Evolutionary conservation across 2,797 vertebrate genomes (phyloP).

Genomic region (Amniataba percoides): DNA sequence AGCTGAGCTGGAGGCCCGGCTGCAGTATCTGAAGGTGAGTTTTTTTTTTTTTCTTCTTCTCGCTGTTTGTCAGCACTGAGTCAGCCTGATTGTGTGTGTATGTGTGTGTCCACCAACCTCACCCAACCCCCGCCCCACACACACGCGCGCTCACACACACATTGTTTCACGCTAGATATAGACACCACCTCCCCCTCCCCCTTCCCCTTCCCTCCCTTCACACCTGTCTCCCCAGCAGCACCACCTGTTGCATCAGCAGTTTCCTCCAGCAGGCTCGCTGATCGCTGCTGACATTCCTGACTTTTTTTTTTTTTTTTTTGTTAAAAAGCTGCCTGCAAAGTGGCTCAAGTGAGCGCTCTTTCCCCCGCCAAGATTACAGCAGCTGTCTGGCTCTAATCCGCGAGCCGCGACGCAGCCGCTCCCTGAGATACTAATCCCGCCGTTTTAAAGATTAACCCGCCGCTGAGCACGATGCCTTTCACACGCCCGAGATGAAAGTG

Average conservation of each 20-base stretch:
- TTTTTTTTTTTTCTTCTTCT: not conserved
- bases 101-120: slow-evolving; percentile 12
- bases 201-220: slow-evolving; percentile 16
- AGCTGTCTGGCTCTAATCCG: slow-evolving; percentile 75
- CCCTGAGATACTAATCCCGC: slow-evolving; percentile 43
- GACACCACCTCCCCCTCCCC: slow-evolving; percentile 30
- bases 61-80: slow-evolving; percentile 21
- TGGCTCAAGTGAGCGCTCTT: slow-evolving; percentile 49
- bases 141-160: slow-evolving; percentile 29
- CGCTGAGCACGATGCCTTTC: not conserved
- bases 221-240: slow-evolving; percentile 69
- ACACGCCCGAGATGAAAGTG: not conserved
- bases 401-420: slow-evolving; percentile 32
- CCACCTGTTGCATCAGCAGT: slow-evolving; percentile 76
- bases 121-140: not conserved
- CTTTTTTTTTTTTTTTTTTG: slow-evolving; percentile 17
- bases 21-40: slow-evolving; percentile 95
- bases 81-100: slow-evolving; percentile 39
- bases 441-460: slow-evolving; percentile 59
- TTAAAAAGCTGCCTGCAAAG: slow-evolving; percentile 46
- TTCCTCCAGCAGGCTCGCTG: slow-evolving; percentile 32
- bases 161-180: slow-evolving; percentile 49
- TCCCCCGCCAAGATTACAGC: slow-evolving; percentile 63
- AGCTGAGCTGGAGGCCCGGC: slow-evolving; percentile 93
- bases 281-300: slow-evolving; percentile 56